These are phyloP conservation scores for Pseudomyrmex sp. DNA, from an alignment of 1,140 invertebrate species.

Conservation along the genomic window DNA sequence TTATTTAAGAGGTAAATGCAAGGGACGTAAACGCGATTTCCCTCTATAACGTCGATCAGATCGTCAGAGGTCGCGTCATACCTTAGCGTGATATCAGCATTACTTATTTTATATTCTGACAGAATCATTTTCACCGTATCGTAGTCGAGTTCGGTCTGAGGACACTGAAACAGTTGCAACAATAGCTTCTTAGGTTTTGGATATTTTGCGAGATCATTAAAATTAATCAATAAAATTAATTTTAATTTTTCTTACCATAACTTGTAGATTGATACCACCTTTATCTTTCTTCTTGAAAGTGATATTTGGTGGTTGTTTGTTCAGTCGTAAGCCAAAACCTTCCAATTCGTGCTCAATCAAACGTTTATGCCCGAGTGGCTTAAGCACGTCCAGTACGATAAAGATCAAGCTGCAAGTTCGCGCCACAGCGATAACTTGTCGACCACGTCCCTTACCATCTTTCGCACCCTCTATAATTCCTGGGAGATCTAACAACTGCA, in stretches of 20 bases:
- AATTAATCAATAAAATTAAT: no score
- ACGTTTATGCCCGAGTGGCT: slow-evolving; percentile 98
- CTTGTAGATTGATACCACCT: slow-evolving; percentile 96
- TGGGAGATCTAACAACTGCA: slow-evolving; percentile 97
- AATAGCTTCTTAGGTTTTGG: no score
- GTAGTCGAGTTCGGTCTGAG: slow-evolving; percentile 97
- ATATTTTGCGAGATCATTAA: no score
- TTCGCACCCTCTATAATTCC: slow-evolving; percentile 99
- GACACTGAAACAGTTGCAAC: slow-evolving; percentile 86
- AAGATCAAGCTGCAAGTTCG: slow-evolving; percentile 99
- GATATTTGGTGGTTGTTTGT: slow-evolving; percentile 99
- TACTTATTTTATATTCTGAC: slow-evolving; percentile 99
- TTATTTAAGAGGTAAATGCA: slow-evolving; percentile 99
- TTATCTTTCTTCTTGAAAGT: slow-evolving; percentile 99
- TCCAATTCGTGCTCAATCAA: slow-evolving; percentile 99
- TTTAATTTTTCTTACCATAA: slow-evolving; percentile 87
- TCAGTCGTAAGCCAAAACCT: slow-evolving; percentile 98
- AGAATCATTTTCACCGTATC: slow-evolving; percentile 98
- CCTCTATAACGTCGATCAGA: slow-evolving; percentile 99
- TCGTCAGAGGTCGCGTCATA: slow-evolving; percentile 99
- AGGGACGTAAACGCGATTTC: slow-evolving; percentile 98
- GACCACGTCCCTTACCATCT: slow-evolving; percentile 98
- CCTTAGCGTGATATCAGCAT: slow-evolving; percentile 97
- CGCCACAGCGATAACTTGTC: slow-evolving; percentile 99
- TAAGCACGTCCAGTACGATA: slow-evolving; percentile 98